Conservation (phyloP, 2,797 vertebrate species). For the Pachyuromys duprasi region DNA sequence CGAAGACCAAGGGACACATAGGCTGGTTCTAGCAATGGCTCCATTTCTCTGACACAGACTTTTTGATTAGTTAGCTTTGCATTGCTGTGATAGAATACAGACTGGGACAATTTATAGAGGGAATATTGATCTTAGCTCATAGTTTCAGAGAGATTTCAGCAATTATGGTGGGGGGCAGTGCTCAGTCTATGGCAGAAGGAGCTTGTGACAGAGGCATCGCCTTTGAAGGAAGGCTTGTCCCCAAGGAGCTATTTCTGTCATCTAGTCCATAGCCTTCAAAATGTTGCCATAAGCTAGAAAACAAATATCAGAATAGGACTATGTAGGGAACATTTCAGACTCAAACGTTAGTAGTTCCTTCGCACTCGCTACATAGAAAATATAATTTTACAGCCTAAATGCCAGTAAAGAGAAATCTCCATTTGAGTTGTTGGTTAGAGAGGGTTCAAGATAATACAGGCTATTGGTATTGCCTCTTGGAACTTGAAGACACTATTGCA, state of each 20-base stretch:
- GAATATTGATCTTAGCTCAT: neutral
- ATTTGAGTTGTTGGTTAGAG: neutral
- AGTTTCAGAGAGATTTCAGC: neutral
- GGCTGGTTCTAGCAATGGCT: neutral
- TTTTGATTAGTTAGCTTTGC: neutral
- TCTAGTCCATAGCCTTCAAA: neutral
- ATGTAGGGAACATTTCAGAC: neutral
- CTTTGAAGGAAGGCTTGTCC: neutral
- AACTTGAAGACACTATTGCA: neutral
- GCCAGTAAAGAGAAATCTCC: neutral
- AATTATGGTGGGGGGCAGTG: no score
- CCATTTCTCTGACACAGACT: neutral
- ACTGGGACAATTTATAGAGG: neutral
- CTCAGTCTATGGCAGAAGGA: neutral
- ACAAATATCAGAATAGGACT: neutral
- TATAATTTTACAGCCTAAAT: neutral
- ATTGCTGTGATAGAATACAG: neutral
- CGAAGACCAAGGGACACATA: neutral
- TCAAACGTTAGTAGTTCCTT: neutral
- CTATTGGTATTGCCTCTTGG: neutral
- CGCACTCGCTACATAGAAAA: neutral
- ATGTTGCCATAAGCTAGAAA: neutral
- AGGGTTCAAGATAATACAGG: neutral
- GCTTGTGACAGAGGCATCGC: neutral
- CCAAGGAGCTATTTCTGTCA: neutral